Base-by-base conservation (phyloP, 2,888 invertebrate genomes). In the Empis stercorea region DNA sequence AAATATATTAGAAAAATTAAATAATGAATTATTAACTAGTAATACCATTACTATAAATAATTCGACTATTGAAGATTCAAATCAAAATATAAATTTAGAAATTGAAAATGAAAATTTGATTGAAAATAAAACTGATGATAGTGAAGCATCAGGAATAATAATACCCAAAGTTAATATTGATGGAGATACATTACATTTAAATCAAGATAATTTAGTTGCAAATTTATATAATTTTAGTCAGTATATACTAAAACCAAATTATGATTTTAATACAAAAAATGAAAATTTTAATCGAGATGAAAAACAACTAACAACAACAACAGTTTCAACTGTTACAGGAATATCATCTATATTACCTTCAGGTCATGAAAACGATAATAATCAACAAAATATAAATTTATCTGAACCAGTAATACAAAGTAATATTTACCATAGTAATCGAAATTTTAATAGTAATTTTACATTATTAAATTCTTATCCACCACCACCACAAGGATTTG, bases 1-100 rank as follows among this genome's bases (percentile, higher is more conserved):
- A 62, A 71, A 74, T 52, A 54, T 76, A 1, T 60, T 78, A 10
- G 76, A 78, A 45, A 71, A 72, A 48, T 57, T 78, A 48, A 75
- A 73, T 3, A 59, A 72, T 50, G 74, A 78, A 50, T 61, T 77
- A 43, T 55, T 58, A 34, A 43, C 46, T 34, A n/a, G 5, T n/a
- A 34, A 7, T 34, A n/a, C 7, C 5, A 34, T 13, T 34, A 34
- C 2, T 34, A 27, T 2, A 6, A 27, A 20, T 20, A 27, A 27
- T 27, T 4, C 20, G 5, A 20, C 3, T 20, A 20, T 27, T 27
- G 23, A 27, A 27, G 23, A 27, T 9, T 7, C 7, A 27, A 27
- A 27, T 27, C 7, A 27, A 27, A 27, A 4, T 7, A 6, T 9
- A 27, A 4, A 27, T 7, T 27, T 27, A 27, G 23, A 27, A 27